A percentile compares a stretch with the other conserved stretches of the same genome.
Evolutionary conservation across 2,797 vertebrate genomes (phyloP).

Genomic region (Enteromius anoplus): DNA sequence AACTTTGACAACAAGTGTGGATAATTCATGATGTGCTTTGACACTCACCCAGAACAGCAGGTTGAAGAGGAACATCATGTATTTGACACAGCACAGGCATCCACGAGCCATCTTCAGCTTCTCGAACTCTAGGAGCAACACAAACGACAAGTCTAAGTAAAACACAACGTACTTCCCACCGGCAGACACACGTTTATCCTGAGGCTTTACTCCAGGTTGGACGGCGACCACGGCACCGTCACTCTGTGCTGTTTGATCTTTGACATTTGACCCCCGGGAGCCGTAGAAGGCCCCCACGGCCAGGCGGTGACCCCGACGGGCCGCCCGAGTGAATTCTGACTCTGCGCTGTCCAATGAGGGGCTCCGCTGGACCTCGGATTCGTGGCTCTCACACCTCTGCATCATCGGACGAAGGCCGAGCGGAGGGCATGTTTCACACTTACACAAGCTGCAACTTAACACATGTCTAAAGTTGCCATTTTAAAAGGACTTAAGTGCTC

Average conservation of each 20-base stretch:
- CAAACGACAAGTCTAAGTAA: conserved; percentile 89
- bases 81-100: conserved; percentile 98
- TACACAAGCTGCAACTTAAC: conserved; percentile 46
- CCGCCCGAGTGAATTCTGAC: conserved; percentile 80
- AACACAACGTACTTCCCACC: conserved; percentile 88
- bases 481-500: not conserved
- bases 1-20: not conserved
- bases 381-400: conserved; percentile 88
- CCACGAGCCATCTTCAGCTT: conserved; percentile 96
- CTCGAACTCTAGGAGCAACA: conserved; percentile 85
- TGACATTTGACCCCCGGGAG: conserved; percentile 71
- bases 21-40: not conserved
- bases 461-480: not conserved
- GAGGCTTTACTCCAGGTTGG: conserved; percentile 66
- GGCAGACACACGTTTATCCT: conserved; percentile 75
- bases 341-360: conserved; percentile 87
- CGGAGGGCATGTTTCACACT: conserved; percentile 69
- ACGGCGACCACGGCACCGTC: conserved; percentile 63
- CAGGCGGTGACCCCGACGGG: conserved; percentile 82
- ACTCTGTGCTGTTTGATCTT: conserved; percentile 41
- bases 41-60: conserved; percentile 96
- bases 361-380: conserved; percentile 85
- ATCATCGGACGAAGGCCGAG: conserved; percentile 72
- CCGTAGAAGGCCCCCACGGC: conserved; percentile 87
- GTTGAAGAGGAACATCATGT: conserved; percentile 99